These are phyloP conservation scores for Drosophila simulans DNA, from an alignment of 1,140 invertebrate genomes.

Conservation along the genomic window DNA sequence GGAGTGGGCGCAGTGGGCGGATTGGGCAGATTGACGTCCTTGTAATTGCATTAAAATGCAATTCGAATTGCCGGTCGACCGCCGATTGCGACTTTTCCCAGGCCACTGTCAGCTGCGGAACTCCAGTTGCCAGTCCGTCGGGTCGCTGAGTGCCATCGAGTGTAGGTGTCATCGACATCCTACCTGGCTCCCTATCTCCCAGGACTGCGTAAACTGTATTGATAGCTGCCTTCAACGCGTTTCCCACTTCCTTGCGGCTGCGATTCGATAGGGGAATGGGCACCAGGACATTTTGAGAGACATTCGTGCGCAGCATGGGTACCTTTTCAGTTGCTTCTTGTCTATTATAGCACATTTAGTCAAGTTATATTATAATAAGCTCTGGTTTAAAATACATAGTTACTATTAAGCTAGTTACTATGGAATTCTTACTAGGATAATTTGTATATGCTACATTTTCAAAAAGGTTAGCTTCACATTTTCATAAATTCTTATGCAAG, in stretches of 20 bases:
- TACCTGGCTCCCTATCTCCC: constrained; percentile 15
- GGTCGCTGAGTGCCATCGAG: constrained; percentile 56
- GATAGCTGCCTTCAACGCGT: constrained; percentile 71
- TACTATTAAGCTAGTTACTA: too few relatives aligned
- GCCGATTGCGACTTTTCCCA: constrained; percentile 53
- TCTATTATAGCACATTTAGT: neutral
- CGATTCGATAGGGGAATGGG: neutral
- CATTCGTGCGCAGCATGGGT: neutral
- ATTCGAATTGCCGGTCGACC: constrained; percentile 68
- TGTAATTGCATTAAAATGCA: constrained; percentile 85
- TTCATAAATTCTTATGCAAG: too few relatives aligned
- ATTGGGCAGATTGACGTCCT: constrained; percentile 39
- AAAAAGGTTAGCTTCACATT: too few relatives aligned
- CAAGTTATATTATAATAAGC: too few relatives aligned
- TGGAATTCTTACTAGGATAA: too few relatives aligned
- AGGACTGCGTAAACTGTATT: constrained; percentile 73
- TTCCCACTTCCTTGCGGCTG: constrained; percentile 22
- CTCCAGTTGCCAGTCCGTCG: constrained; percentile 17
- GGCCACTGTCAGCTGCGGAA: constrained; percentile 23
- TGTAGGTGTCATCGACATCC: constrained; percentile 43
- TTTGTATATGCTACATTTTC: too few relatives aligned
- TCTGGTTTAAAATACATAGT: too few relatives aligned
- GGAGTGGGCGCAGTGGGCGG: neutral
- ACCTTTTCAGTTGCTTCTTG: neutral
- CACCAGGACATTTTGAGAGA: constrained; percentile 13